A percentile compares a stretch with the other conserved stretches of the same genome.
Conservation (phyloP, 2,113 vertebrate genomes). For the Phaethon lepturus region DNA sequence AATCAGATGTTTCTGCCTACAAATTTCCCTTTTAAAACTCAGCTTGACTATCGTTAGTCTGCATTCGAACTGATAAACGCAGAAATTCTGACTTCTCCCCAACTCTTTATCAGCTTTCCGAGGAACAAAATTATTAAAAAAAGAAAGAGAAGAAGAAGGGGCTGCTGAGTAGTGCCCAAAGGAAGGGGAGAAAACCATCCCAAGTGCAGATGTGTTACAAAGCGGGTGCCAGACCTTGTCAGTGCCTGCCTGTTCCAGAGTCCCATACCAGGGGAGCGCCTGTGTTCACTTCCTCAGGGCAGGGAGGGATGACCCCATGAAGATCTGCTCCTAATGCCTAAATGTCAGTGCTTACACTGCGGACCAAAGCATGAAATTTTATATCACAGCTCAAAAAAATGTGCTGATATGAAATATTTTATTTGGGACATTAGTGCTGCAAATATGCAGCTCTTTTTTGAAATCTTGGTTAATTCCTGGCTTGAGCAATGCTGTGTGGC, state of each 20-base stretch:
- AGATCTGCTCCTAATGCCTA: background rate
- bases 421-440: background rate
- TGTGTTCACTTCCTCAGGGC: background rate
- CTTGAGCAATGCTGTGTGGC: background rate
- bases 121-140: background rate
- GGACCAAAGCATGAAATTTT: background rate
- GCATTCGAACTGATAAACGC: background rate
- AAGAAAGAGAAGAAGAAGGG: background rate
- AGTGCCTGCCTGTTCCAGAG: background rate
- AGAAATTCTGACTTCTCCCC: background rate
- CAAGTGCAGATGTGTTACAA: background rate
- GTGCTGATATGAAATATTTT: background rate
- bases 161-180: background rate
- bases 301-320: background rate
- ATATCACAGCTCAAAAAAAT: background rate
- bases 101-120: background rate
- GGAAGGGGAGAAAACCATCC: background rate
- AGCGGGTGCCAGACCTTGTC: background rate
- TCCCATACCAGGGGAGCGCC: accelerated
- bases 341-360: background rate
- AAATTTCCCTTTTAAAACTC: background rate
- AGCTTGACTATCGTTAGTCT: background rate
- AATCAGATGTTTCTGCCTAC: background rate
- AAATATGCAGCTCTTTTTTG: background rate
- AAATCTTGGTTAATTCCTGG: background rate